phyloP scores from a whole-genome alignment of 2,888 invertebrate genomes.

The Noctua janthina region DNA sequence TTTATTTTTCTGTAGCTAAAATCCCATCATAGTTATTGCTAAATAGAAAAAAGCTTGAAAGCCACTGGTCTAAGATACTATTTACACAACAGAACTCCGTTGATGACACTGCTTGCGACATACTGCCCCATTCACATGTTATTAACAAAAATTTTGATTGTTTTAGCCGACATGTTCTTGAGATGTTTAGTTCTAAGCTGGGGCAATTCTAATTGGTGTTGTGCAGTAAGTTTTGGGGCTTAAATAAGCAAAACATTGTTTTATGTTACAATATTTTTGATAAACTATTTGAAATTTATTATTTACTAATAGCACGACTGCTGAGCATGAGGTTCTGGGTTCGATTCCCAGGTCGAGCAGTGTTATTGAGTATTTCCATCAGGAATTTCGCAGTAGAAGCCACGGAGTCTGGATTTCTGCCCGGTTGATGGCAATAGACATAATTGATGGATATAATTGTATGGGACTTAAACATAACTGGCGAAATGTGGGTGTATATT shows the following conservation, averaged over 20 bases:
- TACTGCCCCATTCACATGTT: slow-evolving; percentile 43
- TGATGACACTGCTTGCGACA: slow-evolving; percentile 61
- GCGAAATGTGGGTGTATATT: too few relatives aligned
- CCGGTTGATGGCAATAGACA: too few relatives aligned
- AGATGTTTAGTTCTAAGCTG: neutral
- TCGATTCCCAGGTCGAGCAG: too few relatives aligned
- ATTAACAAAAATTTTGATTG: slow-evolving; percentile 34
- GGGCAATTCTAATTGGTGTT: slow-evolving; percentile 33
- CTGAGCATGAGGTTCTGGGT: too few relatives aligned
- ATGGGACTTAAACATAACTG: too few relatives aligned
- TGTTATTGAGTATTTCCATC: too few relatives aligned
- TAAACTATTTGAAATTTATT: neutral
- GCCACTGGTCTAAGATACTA: slow-evolving; percentile 9
- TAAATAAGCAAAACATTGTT: neutral
- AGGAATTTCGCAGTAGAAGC: too few relatives aligned
- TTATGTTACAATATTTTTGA: neutral
- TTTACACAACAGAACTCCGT: slow-evolving; percentile 58
- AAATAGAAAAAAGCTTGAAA: neutral
- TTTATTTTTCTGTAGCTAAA: too few relatives aligned
- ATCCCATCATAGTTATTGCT: too few relatives aligned
- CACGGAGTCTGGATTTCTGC: too few relatives aligned
- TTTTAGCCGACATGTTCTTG: slow-evolving; percentile 17
- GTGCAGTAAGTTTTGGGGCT: neutral
- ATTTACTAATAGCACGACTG: neutral
- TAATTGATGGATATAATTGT: too few relatives aligned